Evolutionary conservation across 2,888 invertebrate genomes (phyloP).

Genomic region (Drosophila diplacantha): DNA sequence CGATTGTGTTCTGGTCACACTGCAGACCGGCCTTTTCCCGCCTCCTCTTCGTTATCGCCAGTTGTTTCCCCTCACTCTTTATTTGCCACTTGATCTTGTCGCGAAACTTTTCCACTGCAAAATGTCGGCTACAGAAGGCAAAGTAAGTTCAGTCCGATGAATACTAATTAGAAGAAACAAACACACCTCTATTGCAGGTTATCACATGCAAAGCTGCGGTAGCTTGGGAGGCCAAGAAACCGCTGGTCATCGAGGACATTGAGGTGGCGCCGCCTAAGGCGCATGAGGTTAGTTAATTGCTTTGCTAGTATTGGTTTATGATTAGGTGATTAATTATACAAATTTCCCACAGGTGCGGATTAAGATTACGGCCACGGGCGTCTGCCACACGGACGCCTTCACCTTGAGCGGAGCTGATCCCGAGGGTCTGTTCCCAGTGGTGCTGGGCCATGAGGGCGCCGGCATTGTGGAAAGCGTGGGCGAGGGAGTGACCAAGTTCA

Average conservation of each 20-base stretch:
- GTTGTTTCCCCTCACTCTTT: constrained; percentile 2
- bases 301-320: not conserved
- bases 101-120: constrained; percentile 34
- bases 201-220: constrained; percentile 97
- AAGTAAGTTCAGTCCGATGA: constrained; percentile 48
- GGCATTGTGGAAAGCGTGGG: constrained; percentile 99
- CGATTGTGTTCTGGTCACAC: constrained; percentile 13
- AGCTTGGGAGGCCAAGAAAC: constrained; percentile 96
- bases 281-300: constrained; percentile 85
- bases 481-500: constrained; percentile 90
- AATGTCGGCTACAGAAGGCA: constrained; percentile 67
- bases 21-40: constrained; percentile 13
- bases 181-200: constrained; percentile 78
- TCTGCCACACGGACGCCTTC: constrained; percentile 96
- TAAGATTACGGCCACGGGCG: constrained; percentile 86
- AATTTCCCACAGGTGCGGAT: constrained; percentile 79
- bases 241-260: constrained; percentile 92
- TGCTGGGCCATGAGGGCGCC: constrained; percentile 97
- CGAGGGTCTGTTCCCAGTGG: constrained; percentile 93
- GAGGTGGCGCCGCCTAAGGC: constrained; percentile 96
- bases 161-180: constrained; percentile 22
- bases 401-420: constrained; percentile 92
- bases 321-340: too few relatives aligned
- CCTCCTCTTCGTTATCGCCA: constrained; percentile 10
- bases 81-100: constrained; percentile 22